Conservation (phyloP, 2,113 vertebrate species). For the Nibea coibor region DNA sequence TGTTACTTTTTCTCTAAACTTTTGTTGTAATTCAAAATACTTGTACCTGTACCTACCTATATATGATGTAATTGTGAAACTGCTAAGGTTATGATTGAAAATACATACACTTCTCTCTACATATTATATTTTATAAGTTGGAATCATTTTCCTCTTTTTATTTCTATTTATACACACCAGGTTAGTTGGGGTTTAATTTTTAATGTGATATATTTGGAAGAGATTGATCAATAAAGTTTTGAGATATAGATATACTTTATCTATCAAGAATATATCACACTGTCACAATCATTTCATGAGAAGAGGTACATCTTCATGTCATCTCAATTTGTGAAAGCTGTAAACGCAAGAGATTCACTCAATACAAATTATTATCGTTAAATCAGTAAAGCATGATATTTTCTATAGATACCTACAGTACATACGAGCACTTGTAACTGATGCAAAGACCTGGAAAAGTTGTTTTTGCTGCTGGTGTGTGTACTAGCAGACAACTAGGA, state of each 20-base stretch:
- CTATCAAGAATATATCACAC: too few species aligned
- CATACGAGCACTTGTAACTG: background rate
- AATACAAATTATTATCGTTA: background rate
- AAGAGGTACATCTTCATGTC: background rate
- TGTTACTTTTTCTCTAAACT: background rate
- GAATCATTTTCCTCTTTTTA: too few species aligned
- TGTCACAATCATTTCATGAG: too few species aligned
- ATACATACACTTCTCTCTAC: background rate
- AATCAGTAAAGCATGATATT: background rate
- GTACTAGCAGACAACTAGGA: background rate
- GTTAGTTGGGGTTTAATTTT: too few species aligned
- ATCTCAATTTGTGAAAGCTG: background rate
- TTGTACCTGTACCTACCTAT: background rate
- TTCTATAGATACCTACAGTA: background rate
- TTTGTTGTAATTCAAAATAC: background rate
- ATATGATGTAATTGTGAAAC: too few species aligned
- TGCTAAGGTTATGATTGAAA: background rate
- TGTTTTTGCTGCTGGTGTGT: background rate
- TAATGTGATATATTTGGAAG: too few species aligned
- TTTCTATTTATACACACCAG: too few species aligned
- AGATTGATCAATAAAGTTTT: too few species aligned
- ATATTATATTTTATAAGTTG: too few species aligned
- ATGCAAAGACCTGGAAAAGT: background rate
- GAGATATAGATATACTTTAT: too few species aligned
- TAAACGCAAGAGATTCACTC: background rate